Evolutionary conservation across 2,797 vertebrate genomes (phyloP), one percentile per base, ranked within the genome.

Genomic region (Myotis vivesi): DNA sequence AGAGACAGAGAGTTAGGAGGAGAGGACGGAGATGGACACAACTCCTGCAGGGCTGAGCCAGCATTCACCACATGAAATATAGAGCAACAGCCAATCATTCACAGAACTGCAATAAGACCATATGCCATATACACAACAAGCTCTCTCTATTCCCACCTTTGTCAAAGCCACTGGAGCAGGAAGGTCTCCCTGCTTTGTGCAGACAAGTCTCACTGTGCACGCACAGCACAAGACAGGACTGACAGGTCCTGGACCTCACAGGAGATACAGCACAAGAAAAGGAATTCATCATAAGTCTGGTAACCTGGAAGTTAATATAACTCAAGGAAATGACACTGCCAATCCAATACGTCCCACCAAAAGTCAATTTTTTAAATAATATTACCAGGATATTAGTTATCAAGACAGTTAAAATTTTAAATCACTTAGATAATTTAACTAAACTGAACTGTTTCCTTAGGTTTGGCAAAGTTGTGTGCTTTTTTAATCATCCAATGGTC

Each of bases 61-160:
- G 30, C 9, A 71, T 16, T 16, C 46, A 41, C 41, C 66, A 11
- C 17, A 28, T 38, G 8, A 44, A 57, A 22, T 5, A 51, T 41
- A 30, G 22, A 6, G 23, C 0, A 3, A 51, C 64, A 62, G 33
- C 44, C 55, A 73, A 23, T 8, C 79, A 12, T 30, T 11, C 41
- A 13, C 38, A 1, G 30, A 73, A 41, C 75, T 49, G 36, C 55
- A 28, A n/a, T 10, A 17, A 46, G n/a, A 51, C 28, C 13, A 1
- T 33, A 19, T 0, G 5, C 46, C 20, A 0, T 5, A 17, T 16
- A 15, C 33, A 4, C 22, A 11, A 16, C 9, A 0, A 68, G 64
- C 36, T 25, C 66, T 9, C n/a, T 55, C 66, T 44, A 15, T 55
- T 72, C 23, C 92, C 8, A 23, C 8, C 15, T 2, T 19, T 12